These are phyloP conservation scores for Periophthalmus magnuspinnatus DNA, from an alignment of 2,797 vertebrate genomes.

Conservation along the genomic window DNA sequence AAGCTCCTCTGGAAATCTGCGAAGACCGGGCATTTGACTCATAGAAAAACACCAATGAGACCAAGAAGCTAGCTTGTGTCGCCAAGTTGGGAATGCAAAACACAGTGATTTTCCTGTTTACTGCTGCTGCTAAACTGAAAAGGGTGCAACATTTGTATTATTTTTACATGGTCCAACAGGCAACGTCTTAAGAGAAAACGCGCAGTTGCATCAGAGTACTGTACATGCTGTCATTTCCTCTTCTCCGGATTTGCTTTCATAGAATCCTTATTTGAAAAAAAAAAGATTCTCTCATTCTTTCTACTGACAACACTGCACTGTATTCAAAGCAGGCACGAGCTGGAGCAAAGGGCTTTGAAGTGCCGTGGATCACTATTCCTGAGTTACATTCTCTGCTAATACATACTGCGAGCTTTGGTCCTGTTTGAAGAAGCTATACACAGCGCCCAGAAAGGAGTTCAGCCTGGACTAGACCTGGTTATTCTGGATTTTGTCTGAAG, in stretches of 20 bases:
- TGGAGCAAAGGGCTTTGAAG: conserved; percentile 57
- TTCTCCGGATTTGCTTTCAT: conserved; percentile 53
- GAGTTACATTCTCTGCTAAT: conserved; percentile 32
- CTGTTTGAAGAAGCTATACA: conserved; percentile 37
- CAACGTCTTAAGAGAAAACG: conserved; percentile 36
- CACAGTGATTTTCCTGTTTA: conserved; percentile 43
- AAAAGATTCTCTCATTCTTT: conserved; percentile 31
- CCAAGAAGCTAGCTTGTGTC: background rate
- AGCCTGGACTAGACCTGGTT: conserved; percentile 30
- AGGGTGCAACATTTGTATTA: conserved; percentile 45
- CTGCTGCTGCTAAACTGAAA: conserved; percentile 46
- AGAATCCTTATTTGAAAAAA: conserved; percentile 45
- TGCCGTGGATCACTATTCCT: conserved; percentile 45
- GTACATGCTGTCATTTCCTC: conserved; percentile 43
- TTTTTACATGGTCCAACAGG: conserved; percentile 37
- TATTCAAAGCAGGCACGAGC: conserved; percentile 54
- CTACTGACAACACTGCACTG: conserved; percentile 52
- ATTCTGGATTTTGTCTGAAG: conserved; percentile 47
- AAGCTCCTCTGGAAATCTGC: conserved; percentile 92
- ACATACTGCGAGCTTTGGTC: conserved; percentile 33
- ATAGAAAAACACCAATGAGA: conserved; percentile 71
- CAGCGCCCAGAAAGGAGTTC: conserved; percentile 22
- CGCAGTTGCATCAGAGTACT: conserved; percentile 45
- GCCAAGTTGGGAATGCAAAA: conserved; percentile 28
- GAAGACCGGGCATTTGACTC: conserved; percentile 93